phyloP scores from a whole-genome alignment of 2,888 invertebrate genomes.

The Nebria brevicollis region DNA sequence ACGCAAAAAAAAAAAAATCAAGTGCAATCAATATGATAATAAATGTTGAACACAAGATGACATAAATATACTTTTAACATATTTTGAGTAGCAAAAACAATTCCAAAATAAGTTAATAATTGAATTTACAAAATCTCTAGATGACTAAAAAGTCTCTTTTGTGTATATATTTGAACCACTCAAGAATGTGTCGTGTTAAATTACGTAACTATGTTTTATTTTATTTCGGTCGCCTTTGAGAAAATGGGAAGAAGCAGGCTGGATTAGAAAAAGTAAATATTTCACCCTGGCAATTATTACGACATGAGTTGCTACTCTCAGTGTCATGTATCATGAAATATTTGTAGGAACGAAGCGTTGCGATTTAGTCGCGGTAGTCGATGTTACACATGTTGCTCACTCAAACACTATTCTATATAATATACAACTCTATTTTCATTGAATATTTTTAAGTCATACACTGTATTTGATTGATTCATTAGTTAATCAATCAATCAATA shows the following conservation, averaged over 20 bases:
- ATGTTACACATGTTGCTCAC: background rate
- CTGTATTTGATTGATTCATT: background rate
- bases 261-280: background rate
- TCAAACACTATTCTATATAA: background rate
- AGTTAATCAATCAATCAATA: background rate
- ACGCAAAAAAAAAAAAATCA: background rate
- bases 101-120: background rate
- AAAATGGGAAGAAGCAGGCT: background rate
- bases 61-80: background rate
- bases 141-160: no score
- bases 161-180: no score
- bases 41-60: background rate
- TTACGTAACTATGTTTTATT: background rate
- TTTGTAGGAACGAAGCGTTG: slow-evolving; percentile 21
- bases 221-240: background rate
- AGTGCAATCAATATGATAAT: background rate
- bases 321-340: slow-evolving; percentile 43
- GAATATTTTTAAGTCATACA: no score
- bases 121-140: no score
- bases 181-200: no score
- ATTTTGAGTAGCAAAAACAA: no score
- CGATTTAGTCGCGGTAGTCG: background rate
- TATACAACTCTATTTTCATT: no score
- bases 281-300: slow-evolving; percentile 35
- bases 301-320: slow-evolving; percentile 43